Conservation (phyloP, 2,797 vertebrate species). For the Muscicapa striata region DNA sequence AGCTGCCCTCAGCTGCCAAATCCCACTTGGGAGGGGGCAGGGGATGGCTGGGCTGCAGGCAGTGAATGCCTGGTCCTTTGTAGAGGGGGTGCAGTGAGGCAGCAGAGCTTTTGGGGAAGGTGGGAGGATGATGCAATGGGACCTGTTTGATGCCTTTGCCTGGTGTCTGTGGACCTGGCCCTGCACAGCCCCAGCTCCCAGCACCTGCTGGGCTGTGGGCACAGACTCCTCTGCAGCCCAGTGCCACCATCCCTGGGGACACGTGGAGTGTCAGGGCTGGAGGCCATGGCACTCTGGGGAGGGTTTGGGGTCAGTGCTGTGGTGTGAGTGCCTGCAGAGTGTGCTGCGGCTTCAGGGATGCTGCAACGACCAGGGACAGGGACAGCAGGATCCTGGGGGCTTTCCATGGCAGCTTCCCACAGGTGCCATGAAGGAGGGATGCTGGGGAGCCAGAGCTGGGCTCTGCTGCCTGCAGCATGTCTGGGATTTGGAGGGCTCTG, state of each 20-base stretch:
- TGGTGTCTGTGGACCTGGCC: rapidly evolving
- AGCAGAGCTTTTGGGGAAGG: neutral
- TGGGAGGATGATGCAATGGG: rapidly evolving
- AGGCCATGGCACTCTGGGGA: neutral
- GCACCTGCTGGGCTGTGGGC: neutral
- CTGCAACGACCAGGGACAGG: neutral
- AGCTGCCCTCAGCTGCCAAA: neutral
- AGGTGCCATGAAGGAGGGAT: neutral
- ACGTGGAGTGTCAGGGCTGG: rapidly evolving
- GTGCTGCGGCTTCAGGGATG: conserved; percentile 65
- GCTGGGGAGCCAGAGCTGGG: neutral
- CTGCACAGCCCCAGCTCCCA: rapidly evolving
- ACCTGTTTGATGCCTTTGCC: neutral
- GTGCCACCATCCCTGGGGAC: neutral
- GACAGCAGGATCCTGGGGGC: neutral
- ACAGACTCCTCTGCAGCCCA: rapidly evolving
- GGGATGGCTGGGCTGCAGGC: neutral
- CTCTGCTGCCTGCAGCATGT: neutral
- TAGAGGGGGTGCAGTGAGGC: neutral
- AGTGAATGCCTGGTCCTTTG: rapidly evolving
- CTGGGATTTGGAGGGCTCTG: neutral
- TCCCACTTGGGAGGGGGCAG: rapidly evolving
- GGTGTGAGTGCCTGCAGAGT: conserved; percentile 32
- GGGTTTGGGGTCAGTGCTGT: neutral
- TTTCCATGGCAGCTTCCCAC: neutral